Evolutionary conservation across 2,888 invertebrate species (phyloP), one percentile per base, ranked within the genome.

Genomic region (Elmis aenea): DNA sequence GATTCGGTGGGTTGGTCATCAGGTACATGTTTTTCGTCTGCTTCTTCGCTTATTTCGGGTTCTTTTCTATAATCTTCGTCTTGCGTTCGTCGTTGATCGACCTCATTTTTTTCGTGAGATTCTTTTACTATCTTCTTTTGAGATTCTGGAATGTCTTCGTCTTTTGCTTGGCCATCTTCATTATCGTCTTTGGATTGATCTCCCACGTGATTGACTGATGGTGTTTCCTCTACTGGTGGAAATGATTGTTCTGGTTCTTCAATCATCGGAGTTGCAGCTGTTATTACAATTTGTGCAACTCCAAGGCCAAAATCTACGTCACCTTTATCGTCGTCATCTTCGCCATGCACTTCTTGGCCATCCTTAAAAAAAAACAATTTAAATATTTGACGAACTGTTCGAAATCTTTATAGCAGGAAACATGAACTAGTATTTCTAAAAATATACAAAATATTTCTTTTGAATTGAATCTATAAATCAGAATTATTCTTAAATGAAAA

Each of bases 261-360:
- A 57, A 82, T 72, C 85, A 89, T 89, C 25, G 93, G 93, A 24
- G 93, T 93, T 47, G 93, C 92, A 33, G 91, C 91, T 26, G 92
- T 93, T 66, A 93, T 91, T 39, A 91, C 89, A 55, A 93, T 92
- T 67, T 89, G 86, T 32, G 88, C 89, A 53, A 88, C 88, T 45
- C 85, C 87, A 46, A 90, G 74, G 52, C 85, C 85, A 52, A 77
- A 72, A 50, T 80, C 78, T 51, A 76, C 72, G 40, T 66, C 62
- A 51, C 46, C 50, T 45, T 57, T 38, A n/a, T 42, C 33, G 5
- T 20, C 29, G 26, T 47, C 46, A 27, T 51, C 45, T 9, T 49
- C 49, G 29, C 36, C 42, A 29, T 37, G 14, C 30, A 38, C 35
- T 42, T 38, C 37, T 31, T 48, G 48, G 25, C 45, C 55, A 26